phyloP scores from a whole-genome alignment of 2,113 vertebrate genomes.

The Barnardius zonarius region DNA sequence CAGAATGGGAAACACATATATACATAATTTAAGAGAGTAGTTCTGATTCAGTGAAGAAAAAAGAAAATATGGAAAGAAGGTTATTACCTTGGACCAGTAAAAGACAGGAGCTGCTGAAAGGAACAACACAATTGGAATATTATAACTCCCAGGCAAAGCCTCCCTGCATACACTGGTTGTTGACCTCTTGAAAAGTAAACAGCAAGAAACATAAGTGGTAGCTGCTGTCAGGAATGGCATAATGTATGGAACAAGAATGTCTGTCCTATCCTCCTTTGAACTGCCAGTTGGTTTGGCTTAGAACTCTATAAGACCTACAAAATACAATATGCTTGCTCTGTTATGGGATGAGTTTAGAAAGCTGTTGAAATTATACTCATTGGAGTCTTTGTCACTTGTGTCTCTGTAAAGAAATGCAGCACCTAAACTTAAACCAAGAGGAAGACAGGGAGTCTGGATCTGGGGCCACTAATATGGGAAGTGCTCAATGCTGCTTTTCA shows the following conservation, averaged over 20 bases:
- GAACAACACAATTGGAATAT: background rate
- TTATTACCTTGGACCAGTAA: background rate
- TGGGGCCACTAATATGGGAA: background rate
- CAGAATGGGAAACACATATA: background rate
- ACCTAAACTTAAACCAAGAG: background rate
- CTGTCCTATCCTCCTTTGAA: slow-evolving; percentile 31
- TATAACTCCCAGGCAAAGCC: background rate
- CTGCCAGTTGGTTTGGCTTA: slow-evolving; percentile 1
- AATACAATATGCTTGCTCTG: background rate
- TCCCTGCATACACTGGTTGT: background rate
- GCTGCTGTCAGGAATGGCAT: background rate
- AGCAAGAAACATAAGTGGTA: background rate
- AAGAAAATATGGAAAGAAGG: background rate
- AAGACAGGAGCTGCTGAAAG: background rate
- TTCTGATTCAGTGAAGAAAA: background rate
- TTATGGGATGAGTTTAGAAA: background rate
- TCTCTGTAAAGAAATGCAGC: background rate
- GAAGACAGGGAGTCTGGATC: background rate
- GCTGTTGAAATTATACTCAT: background rate
- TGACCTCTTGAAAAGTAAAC: slow-evolving; percentile 38
- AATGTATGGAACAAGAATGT: background rate
- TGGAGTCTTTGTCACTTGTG: background rate
- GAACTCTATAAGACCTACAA: background rate
- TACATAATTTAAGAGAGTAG: background rate
- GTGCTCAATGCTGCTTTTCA: background rate